These are phyloP conservation scores for Tribolium madens DNA, from an alignment of 1,140 invertebrate species.

Conservation along the genomic window DNA sequence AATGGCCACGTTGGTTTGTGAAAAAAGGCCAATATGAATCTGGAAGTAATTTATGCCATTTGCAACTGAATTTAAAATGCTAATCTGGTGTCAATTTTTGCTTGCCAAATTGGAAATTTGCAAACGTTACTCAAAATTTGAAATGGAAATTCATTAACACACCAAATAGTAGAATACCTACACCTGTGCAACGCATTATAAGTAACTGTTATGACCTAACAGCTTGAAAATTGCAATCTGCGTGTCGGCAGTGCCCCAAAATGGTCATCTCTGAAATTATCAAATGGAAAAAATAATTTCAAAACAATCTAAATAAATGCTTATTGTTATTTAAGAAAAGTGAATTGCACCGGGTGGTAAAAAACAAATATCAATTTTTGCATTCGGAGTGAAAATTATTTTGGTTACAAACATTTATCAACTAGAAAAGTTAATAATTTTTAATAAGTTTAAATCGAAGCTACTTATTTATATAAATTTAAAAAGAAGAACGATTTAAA, in stretches of 20 bases:
- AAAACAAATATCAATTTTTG: too few relatives aligned
- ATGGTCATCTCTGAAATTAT: too few relatives aligned
- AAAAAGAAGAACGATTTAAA: too few relatives aligned
- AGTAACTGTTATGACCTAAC: not conserved
- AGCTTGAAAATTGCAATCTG: not conserved
- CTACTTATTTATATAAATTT: too few relatives aligned
- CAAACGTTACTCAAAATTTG: conserved; percentile 38
- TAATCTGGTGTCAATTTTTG: conserved; percentile 34
- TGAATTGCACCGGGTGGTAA: too few relatives aligned
- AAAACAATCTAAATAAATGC: too few relatives aligned
- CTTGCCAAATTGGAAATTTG: conserved; percentile 37
- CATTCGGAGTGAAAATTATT: too few relatives aligned
- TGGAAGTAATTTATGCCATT: conserved; percentile 30
- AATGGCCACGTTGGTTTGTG: conserved; percentile 24
- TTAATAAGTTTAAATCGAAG: too few relatives aligned
- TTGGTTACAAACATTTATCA: too few relatives aligned
- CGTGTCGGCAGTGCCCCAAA: not conserved
- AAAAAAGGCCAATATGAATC: conserved; percentile 34
- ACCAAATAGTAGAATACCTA: conserved; percentile 20
- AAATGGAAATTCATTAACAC: conserved; percentile 45
- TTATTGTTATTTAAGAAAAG: too few relatives aligned
- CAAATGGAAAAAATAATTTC: too few relatives aligned
- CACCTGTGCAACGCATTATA: conserved; percentile 4
- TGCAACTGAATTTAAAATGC: conserved; percentile 33
- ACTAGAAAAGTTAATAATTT: too few relatives aligned